These are phyloP conservation scores for Hirundo rustica DNA, from an alignment of 2,797 vertebrate species.

Conservation along the genomic window DNA sequence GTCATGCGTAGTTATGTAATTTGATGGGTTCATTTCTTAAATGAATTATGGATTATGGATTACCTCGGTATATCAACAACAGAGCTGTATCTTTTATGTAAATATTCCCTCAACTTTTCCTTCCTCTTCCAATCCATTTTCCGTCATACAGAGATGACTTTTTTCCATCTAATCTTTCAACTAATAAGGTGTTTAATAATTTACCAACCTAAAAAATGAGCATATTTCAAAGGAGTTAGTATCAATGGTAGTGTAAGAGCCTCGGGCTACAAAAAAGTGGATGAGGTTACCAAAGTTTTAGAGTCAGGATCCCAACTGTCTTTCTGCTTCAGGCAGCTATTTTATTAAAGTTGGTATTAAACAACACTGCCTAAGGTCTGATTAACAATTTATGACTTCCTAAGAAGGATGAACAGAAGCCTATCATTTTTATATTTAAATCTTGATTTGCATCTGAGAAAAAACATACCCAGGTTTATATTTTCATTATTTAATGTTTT, in stretches of 20 bases:
- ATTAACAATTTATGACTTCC: conserved; percentile 79
- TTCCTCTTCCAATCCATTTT: conserved; percentile 68
- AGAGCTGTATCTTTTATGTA: conserved; percentile 65
- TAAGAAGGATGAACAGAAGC: conserved; percentile 75
- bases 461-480: conserved; percentile 9
- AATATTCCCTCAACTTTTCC: conserved; percentile 68
- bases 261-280: conserved; percentile 61
- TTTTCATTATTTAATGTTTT: conserved; percentile 35
- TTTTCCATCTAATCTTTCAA: conserved; percentile 67
- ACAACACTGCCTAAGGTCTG: conserved; percentile 74
- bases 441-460: conserved; percentile 73
- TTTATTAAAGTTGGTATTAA: conserved; percentile 82
- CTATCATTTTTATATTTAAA: conserved; percentile 79
- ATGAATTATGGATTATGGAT: conserved; percentile 75
- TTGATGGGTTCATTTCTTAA: conserved; percentile 68
- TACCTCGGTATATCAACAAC: conserved; percentile 71
- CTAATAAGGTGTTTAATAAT: conserved; percentile 78
- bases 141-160: conserved; percentile 62
- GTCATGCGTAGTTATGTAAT: conserved; percentile 64
- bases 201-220: conserved; percentile 73
- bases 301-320: conserved; percentile 70
- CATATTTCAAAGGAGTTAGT: conserved; percentile 72
- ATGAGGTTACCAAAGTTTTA: conserved; percentile 71
- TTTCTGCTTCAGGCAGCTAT: conserved; percentile 74
- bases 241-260: conserved; percentile 62